Evolutionary conservation across 2,888 invertebrate genomes (phyloP).

Genomic region (Agriopis leucophaearia): DNA sequence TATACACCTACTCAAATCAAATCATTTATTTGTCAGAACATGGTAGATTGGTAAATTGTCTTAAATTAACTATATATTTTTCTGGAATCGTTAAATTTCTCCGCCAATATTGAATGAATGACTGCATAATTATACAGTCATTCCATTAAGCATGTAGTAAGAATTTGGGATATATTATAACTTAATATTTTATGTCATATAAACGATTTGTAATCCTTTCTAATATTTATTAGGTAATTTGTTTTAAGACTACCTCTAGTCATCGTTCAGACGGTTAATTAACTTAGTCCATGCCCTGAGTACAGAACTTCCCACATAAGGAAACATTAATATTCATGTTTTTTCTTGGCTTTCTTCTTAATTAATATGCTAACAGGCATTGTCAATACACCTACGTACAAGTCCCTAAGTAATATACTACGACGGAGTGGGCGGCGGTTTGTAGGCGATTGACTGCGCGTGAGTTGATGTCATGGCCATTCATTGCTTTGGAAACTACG

Average conservation of each 20-base stretch:
- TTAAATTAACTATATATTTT: too few species aligned
- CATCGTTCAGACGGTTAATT: slow-evolving; percentile 26
- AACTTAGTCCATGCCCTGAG: slow-evolving; percentile 28
- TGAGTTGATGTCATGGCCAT: slow-evolving; percentile 75
- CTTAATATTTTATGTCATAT: too few species aligned
- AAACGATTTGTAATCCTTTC: too few species aligned
- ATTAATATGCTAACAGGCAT: slow-evolving; percentile 84
- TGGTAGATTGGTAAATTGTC: too few species aligned
- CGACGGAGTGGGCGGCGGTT: slow-evolving; percentile 63
- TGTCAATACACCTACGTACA: slow-evolving; percentile 79
- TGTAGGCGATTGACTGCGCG: slow-evolving; percentile 69
- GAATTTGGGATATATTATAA: too few species aligned
- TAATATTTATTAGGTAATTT: not conserved
- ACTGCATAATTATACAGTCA: too few species aligned
- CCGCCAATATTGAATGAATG: too few species aligned
- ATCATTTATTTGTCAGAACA: too few species aligned
- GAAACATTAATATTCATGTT: slow-evolving; percentile 76
- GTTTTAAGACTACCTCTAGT: not conserved
- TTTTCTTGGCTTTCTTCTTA: slow-evolving; percentile 80
- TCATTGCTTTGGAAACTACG: slow-evolving; percentile 59
- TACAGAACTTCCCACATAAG: slow-evolving; percentile 54
- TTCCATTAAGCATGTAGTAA: too few species aligned
- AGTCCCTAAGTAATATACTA: slow-evolving; percentile 62
- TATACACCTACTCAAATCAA: too few species aligned
- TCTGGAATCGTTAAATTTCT: too few species aligned